Base-by-base conservation (phyloP, 1,140 invertebrate species). In the Nephotettix cincticeps region DNA sequence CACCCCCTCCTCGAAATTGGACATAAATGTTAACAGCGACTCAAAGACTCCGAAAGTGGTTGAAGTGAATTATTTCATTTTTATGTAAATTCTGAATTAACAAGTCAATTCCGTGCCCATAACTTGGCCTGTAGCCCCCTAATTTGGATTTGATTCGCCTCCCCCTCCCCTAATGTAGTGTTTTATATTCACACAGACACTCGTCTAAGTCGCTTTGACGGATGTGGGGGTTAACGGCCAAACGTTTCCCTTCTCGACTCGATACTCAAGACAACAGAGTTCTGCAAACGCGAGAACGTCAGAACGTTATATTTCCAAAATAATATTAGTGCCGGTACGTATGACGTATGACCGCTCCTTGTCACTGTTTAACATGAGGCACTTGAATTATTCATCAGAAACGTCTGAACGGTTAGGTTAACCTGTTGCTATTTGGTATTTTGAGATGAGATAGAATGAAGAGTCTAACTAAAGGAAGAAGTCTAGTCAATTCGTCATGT, bases 31-130 rank as follows among this genome's bases (percentile, higher is more conserved):
- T 61, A 61, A 61, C 56, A 61, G 56, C 56, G 23, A 61, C 56
- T 61, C 56, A 61, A 61, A 61, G 56, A 61, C 56, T 61, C 56
- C n/a, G 21, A 61, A 61, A 61, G 56, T 61, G 56, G 56, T 61
- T 28, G 56, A 23, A 61, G 56, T 61, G 56, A 61, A 61, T 61
- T 61, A 61, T 61, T 61, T 61, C 56, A 61, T 61, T 61, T 61
- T 61, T 61, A 61, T 61, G 56, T 61, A 61, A 61, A 61, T 61
- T 61, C 56, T 6, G 56, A 61, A 61, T 61, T 61, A 61, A 61
- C 56, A 61, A 61, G 56, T 61, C 56, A 61, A 61, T 61, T 61
- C 56, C 56, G 27, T 23, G 56, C 14, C 56, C 56, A 61, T 61
- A 61, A 61, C 56, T 61, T 25, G 56, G 56, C 56, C 23, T 25